A percentile compares a stretch with the other conserved stretches of the same genome.
phyloP scores from a whole-genome alignment of 2,888 invertebrate species.

The Spodoptera exigua region DNA sequence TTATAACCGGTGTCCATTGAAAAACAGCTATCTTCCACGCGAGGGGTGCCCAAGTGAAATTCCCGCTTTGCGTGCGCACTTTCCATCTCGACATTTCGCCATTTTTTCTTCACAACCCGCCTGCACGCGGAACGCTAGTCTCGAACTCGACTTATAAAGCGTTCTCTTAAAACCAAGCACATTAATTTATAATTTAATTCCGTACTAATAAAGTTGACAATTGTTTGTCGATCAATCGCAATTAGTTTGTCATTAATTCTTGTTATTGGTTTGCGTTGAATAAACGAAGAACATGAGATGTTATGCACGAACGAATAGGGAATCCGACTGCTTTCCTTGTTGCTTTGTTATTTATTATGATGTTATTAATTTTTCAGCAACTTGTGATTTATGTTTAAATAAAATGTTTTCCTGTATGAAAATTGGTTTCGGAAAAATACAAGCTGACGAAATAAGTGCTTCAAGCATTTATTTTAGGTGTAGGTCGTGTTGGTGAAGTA shows the following conservation, averaged over 20 bases:
- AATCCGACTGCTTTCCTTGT: slow-evolving; percentile 68
- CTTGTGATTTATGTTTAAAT: slow-evolving; percentile 6
- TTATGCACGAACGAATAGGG: slow-evolving; percentile 64
- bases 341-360: slow-evolving; percentile 45
- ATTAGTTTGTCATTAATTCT: slow-evolving; percentile 35
- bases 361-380: slow-evolving; percentile 28
- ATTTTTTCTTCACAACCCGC: slow-evolving; percentile 61
- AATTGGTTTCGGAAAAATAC: slow-evolving; percentile 9
- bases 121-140: slow-evolving; percentile 54
- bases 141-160: slow-evolving; percentile 39
- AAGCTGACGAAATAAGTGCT: slow-evolving; percentile 29
- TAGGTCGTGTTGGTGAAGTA: neutral
- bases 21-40: slow-evolving; percentile 64
- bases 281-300: slow-evolving; percentile 55
- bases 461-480: slow-evolving; percentile 6
- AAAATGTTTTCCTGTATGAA: no score
- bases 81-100: slow-evolving; percentile 79
- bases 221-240: slow-evolving; percentile 13
- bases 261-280: slow-evolving; percentile 47
- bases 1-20: slow-evolving; percentile 51
- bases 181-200: slow-evolving; percentile 1
- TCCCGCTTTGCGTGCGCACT: slow-evolving; percentile 76
- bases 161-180: slow-evolving; percentile 7
- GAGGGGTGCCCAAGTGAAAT: slow-evolving; percentile 70
- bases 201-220: neutral